Evolutionary conservation across 2,888 invertebrate genomes (phyloP).

Genomic region (Perizoma flavofasciatum): DNA sequence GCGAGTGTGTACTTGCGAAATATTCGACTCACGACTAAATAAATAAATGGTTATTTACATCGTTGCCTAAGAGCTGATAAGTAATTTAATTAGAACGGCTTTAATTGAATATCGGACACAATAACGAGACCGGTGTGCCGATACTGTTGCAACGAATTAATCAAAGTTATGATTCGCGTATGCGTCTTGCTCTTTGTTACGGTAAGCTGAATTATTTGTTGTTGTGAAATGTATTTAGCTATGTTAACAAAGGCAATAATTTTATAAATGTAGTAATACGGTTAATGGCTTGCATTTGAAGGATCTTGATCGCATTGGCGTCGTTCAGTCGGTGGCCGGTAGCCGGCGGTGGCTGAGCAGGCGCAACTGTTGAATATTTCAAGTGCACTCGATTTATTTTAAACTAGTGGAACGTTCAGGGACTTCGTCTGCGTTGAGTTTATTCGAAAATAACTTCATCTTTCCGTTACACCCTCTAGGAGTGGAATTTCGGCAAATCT

Average conservation of each 20-base stretch:
- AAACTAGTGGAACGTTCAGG: not conserved
- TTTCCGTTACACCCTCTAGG: too few species aligned
- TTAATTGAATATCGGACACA: slow-evolving; percentile 72
- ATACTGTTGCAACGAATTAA: slow-evolving; percentile 64
- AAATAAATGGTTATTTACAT: slow-evolving; percentile 72
- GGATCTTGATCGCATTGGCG: slow-evolving; percentile 33
- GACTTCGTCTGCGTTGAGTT: too few species aligned
- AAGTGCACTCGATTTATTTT: slow-evolving; percentile 32
- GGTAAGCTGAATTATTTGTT: slow-evolving; percentile 48
- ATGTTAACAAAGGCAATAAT: slow-evolving; percentile 59
- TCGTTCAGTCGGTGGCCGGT: slow-evolving; percentile 13
- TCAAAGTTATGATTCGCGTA: slow-evolving; percentile 63
- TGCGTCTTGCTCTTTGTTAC: slow-evolving; percentile 50
- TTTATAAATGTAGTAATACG: slow-evolving; percentile 47
- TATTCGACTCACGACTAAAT: slow-evolving; percentile 70
- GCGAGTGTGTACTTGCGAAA: slow-evolving; percentile 73
- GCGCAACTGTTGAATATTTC: slow-evolving; percentile 32
- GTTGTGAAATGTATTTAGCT: slow-evolving; percentile 47
- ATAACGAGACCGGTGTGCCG: slow-evolving; percentile 48
- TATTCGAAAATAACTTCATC: too few species aligned
- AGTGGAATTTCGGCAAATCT: too few species aligned
- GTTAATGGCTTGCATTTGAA: slow-evolving; percentile 44
- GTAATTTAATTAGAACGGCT: slow-evolving; percentile 73
- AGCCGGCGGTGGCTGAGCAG: slow-evolving; percentile 5
- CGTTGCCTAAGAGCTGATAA: slow-evolving; percentile 68